A percentile compares a stretch with the other conserved stretches of the same genome.
phyloP scores from a whole-genome alignment of 2,113 vertebrate species.

The Carlito syrichta region DNA sequence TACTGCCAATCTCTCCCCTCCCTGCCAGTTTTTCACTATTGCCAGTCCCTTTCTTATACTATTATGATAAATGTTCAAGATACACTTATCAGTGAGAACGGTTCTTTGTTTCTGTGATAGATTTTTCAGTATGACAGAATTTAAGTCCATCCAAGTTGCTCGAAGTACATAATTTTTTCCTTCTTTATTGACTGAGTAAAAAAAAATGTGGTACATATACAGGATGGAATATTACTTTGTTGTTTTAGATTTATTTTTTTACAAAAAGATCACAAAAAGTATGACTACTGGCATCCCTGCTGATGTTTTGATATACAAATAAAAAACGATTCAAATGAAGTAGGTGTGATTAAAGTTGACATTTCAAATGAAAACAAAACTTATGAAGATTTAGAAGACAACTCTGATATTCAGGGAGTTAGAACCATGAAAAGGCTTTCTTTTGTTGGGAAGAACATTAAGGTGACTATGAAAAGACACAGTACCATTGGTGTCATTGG shows the following conservation, averaged over 20 bases:
- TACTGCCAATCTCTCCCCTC: too few species aligned
- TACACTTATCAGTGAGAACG: too few species aligned
- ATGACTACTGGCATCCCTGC: neutral
- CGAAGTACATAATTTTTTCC: too few species aligned
- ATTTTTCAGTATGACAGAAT: too few species aligned
- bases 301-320: neutral
- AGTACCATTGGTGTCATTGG: neutral
- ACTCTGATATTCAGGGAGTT: neutral
- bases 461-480: neutral
- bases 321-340: neutral
- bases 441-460: neutral
- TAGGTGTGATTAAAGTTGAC: neutral
- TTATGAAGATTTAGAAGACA: neutral
- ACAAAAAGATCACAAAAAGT: neutral
- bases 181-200: too few species aligned
- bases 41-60: too few species aligned
- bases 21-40: too few species aligned
- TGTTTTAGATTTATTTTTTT: neutral
- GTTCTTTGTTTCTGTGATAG: too few species aligned
- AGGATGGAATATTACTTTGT: too few species aligned
- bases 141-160: too few species aligned
- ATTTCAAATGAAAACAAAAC: neutral
- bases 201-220: too few species aligned
- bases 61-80: too few species aligned
- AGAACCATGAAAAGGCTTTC: neutral